Evolutionary conservation across 2,113 vertebrate species (phyloP).

Genomic region (Malurus elegans): DNA sequence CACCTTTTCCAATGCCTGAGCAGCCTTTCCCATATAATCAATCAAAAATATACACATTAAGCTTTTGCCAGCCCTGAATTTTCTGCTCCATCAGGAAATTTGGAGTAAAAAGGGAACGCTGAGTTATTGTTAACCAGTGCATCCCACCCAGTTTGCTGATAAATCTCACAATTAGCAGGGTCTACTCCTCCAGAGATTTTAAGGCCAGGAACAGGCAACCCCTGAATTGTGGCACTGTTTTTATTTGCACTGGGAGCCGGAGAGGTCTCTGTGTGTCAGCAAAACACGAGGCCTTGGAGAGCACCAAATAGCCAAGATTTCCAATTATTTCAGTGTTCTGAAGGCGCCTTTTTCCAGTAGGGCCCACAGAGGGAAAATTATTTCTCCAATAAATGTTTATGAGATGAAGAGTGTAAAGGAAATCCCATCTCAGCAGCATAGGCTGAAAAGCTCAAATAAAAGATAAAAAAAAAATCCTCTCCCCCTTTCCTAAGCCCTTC

Average conservation of each 20-base stretch:
- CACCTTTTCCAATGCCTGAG: neutral
- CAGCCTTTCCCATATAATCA: neutral
- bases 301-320: neutral
- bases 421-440: neutral
- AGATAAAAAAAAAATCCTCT: neutral
- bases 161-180: neutral
- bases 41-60: neutral
- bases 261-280: neutral
- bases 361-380: neutral
- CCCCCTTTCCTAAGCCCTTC: neutral
- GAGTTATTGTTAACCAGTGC: neutral
- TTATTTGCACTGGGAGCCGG: neutral
- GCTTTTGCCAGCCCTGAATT: neutral
- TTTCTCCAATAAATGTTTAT: neutral
- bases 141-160: neutral
- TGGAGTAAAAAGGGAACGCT: fast-evolving
- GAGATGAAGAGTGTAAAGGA: neutral
- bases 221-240: neutral
- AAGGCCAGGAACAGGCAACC: neutral
- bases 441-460: neutral
- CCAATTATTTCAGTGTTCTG: neutral
- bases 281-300: neutral
- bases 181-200: neutral
- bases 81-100: neutral
- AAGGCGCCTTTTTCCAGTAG: neutral